phyloP scores from a whole-genome alignment of 30 jellyfish, hydroid and myxozoan genomes.

The Pseudorhiza aurosa region DNA sequence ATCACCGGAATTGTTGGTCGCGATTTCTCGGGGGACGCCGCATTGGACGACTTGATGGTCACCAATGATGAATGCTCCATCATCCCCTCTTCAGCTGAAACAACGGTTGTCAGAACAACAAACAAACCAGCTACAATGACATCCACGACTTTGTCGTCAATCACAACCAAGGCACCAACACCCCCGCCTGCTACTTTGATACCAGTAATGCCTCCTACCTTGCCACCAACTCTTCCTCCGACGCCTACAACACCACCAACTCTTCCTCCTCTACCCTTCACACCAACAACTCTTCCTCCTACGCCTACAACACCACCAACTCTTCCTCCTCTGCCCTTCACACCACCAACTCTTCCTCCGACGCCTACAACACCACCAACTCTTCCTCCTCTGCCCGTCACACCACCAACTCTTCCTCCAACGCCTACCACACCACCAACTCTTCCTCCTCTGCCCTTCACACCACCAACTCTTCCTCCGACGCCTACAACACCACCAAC shows the following conservation, averaged over 20 bases:
- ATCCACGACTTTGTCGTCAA: not conserved
- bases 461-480: not conserved
- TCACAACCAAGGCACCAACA: constrained; percentile 1
- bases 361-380: not conserved
- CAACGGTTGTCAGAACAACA: constrained; percentile 7
- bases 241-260: not conserved
- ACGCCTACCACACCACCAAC: not conserved
- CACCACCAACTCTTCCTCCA: not conserved
- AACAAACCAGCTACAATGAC: not conserved
- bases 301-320: not conserved
- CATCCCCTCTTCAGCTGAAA: constrained; percentile 38
- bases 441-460: too few relatives aligned
- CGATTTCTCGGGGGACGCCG: constrained; percentile 69
- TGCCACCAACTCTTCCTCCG: not conserved
- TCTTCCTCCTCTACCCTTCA: not conserved
- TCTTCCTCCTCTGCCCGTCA: not conserved
- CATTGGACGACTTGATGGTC: constrained; percentile 57
- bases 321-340: not conserved
- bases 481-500: not conserved
- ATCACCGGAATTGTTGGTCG: constrained; percentile 53
- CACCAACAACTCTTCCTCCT: not conserved
- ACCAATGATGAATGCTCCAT: constrained; percentile 17
- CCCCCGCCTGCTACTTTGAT: not conserved
- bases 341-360: not conserved
- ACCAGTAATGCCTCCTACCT: not conserved